Conservation (phyloP, 1,140 invertebrate species). For the Pogonus chalceus region DNA sequence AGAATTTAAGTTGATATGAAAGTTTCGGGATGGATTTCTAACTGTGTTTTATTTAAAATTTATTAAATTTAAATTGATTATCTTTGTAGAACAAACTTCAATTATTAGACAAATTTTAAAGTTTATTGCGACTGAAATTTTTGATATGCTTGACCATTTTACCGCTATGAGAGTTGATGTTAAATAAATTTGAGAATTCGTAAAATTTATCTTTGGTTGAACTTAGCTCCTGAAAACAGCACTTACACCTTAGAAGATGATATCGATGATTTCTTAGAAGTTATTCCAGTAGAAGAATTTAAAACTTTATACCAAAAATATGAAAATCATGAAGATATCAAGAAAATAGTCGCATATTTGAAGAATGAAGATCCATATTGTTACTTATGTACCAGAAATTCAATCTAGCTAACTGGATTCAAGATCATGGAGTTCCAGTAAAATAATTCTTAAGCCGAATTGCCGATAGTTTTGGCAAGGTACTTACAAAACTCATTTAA, state of each 20-base stretch:
- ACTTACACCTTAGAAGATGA: conserved; percentile 13
- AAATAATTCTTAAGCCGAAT: not conserved
- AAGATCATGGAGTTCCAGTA: not conserved
- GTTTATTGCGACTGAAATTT: not conserved
- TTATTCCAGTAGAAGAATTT: conserved; percentile 19
- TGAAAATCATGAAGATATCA: conserved; percentile 16
- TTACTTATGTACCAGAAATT: not conserved
- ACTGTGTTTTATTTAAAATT: too few species aligned
- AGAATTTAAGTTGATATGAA: not conserved
- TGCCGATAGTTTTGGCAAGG: not conserved
- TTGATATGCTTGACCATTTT: not conserved
- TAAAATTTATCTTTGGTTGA: not conserved
- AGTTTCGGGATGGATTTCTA: too few species aligned
- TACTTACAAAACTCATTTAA: not conserved
- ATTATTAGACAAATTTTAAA: not conserved
- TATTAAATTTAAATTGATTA: too few species aligned
- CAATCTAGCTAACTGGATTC: not conserved
- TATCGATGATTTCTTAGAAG: conserved; percentile 16
- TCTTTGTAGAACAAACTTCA: too few species aligned
- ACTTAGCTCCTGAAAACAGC: not conserved
- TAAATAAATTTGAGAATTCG: conserved; percentile 8
- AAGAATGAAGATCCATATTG: conserved; percentile 14
- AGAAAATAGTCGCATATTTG: conserved; percentile 16
- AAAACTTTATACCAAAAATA: conserved; percentile 15
- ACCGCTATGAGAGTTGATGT: not conserved